Percentiles rank a stretch among this genome's conserved stretches.
Evolutionary conservation across 2,113 vertebrate genomes (phyloP).

Genomic region (Ardeotis arabs): DNA sequence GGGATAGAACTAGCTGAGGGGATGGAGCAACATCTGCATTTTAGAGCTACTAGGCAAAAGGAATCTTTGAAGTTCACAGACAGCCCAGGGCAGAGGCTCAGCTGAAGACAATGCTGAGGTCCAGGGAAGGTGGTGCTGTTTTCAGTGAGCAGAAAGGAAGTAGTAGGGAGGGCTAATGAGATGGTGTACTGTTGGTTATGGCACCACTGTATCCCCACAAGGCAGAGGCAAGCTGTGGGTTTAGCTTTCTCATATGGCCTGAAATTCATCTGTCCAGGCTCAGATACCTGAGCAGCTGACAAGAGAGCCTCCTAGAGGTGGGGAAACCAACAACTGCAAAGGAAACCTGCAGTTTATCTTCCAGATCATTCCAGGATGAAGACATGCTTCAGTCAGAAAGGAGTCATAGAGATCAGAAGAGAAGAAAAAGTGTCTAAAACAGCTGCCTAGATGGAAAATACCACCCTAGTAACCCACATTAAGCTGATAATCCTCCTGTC

Average conservation of each 20-base stretch:
- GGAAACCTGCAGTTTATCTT: background rate
- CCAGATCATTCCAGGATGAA: background rate
- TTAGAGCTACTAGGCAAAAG: background rate
- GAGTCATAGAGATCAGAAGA: background rate
- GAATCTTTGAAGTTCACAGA: background rate
- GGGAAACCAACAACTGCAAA: background rate
- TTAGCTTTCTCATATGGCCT: background rate
- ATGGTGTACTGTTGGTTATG: background rate
- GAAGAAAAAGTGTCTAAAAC: background rate
- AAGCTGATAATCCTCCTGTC: background rate
- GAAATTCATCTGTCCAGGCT: background rate
- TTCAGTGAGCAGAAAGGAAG: background rate
- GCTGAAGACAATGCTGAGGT: background rate
- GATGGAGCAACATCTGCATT: background rate
- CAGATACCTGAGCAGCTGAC: background rate
- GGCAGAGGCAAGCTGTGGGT: background rate
- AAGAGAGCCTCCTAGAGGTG: background rate
- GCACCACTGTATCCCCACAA: background rate
- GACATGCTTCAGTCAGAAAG: background rate
- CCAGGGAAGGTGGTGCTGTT: background rate
- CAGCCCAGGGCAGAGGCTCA: fast-evolving
- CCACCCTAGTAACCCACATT: background rate
- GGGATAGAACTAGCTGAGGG: background rate
- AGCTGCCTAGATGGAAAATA: background rate
- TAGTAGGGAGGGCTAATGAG: background rate